These are phyloP conservation scores for Poecilobothrus nobilitatus DNA, from an alignment of 2,888 invertebrate species.

Conservation along the genomic window DNA sequence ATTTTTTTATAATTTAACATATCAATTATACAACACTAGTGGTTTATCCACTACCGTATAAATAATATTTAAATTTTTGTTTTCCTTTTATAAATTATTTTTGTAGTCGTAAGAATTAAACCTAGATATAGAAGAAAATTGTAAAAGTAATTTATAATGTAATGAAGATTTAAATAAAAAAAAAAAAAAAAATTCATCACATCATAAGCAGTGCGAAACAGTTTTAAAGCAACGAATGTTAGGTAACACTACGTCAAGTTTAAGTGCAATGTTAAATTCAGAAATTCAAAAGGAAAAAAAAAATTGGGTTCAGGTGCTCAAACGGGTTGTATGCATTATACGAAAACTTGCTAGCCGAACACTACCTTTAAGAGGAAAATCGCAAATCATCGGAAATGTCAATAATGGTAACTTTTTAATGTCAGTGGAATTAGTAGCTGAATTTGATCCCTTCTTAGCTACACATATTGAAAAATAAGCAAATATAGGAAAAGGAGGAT, in stretches of 20 bases:
- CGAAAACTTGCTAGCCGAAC: too few species aligned
- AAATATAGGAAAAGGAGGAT: conserved; percentile 8
- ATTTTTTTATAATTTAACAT: too few species aligned
- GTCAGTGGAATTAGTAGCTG: conserved; percentile 7
- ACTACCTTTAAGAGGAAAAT: conserved; percentile 8
- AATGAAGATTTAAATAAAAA: too few species aligned
- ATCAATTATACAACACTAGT: too few species aligned
- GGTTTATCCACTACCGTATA: too few species aligned
- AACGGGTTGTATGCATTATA: conserved; percentile 9
- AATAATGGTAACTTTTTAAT: conserved; percentile 9
- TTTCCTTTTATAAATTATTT: too few species aligned
- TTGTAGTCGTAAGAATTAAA: too few species aligned
- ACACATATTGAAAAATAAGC: conserved; percentile 9
- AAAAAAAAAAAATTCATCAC: too few species aligned
- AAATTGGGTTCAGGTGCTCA: conserved; percentile 7
- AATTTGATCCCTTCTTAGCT: conserved; percentile 9
- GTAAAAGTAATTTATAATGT: too few species aligned
- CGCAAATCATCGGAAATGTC: background rate
- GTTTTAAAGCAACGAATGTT: conserved; percentile 9
- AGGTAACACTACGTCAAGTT: background rate
- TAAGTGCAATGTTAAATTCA: conserved; percentile 7
- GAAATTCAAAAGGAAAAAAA: conserved; percentile 9
- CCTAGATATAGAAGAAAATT: too few species aligned
- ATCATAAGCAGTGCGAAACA: conserved; percentile 1
- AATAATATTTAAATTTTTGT: too few species aligned